A percentile compares a stretch with the other conserved stretches of the same genome.
Conservation (phyloP, 2,888 invertebrate genomes). For the Helobdella robusta region DNA sequence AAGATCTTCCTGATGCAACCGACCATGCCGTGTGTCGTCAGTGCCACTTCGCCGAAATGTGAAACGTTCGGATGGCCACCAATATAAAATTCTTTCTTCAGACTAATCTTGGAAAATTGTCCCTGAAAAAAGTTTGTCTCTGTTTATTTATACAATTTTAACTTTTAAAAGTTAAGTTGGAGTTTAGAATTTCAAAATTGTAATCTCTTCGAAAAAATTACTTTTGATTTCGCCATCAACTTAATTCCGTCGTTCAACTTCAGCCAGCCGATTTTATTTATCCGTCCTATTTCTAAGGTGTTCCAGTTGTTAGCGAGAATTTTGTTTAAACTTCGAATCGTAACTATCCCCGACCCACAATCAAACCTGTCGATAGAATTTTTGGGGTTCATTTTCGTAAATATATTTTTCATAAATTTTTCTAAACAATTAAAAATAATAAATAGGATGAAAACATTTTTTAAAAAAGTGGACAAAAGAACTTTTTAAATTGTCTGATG, state of each 20-base stretch:
- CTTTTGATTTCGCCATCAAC: not conserved
- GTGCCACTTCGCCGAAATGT: constrained; percentile 65
- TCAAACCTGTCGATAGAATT: constrained; percentile 10
- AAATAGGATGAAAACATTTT: not conserved
- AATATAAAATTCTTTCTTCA: constrained; percentile 81
- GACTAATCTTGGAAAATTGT: constrained; percentile 82
- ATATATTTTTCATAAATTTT: not conserved
- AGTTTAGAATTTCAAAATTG: not conserved
- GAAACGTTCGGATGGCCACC: constrained; percentile 84
- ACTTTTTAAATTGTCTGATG: too few relatives aligned
- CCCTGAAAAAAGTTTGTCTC: too few relatives aligned
- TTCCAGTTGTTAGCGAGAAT: constrained; percentile 13
- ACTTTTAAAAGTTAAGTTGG: not conserved
- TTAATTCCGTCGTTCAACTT: constrained; percentile 8
- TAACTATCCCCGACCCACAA: constrained; percentile 5
- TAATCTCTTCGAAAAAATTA: not conserved
- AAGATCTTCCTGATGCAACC: constrained; percentile 83
- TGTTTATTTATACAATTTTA: not conserved
- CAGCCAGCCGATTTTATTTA: constrained; percentile 7
- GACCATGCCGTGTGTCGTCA: constrained; percentile 67
- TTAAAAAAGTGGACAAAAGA: too few relatives aligned
- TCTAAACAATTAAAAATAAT: not conserved
- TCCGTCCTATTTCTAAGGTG: constrained; percentile 1
- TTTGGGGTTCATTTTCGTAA: not conserved
- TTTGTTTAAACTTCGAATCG: not conserved